Evolutionary conservation across 2,797 vertebrate genomes (phyloP).

Genomic region (Sebastes trivittatus): DNA sequence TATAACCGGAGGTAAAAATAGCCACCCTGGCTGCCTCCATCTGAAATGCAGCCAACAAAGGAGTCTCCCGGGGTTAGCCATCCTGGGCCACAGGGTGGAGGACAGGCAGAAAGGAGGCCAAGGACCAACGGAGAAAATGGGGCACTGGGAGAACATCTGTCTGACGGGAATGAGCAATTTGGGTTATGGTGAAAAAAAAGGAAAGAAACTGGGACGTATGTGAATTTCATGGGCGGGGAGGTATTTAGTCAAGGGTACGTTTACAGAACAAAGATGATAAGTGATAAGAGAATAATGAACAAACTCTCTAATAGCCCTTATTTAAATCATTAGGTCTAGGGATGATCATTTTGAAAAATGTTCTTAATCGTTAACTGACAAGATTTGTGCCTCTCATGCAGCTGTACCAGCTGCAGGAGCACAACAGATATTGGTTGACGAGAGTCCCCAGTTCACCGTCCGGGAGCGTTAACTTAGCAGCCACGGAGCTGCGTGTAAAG

Average conservation of each 20-base stretch:
- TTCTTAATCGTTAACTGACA: too few relatives aligned
- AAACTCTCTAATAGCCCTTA: too few relatives aligned
- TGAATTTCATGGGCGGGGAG: background rate
- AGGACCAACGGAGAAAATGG: constrained; percentile 49
- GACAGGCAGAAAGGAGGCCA: constrained; percentile 31
- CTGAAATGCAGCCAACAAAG: constrained; percentile 57
- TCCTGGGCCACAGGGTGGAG: constrained; percentile 26
- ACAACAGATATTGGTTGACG: too few relatives aligned
- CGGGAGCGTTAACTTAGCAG: too few relatives aligned
- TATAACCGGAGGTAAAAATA: constrained; percentile 67
- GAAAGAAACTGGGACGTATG: background rate
- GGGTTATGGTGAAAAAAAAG: constrained; percentile 16
- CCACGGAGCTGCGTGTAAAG: accelerated
- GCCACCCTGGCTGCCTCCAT: constrained; percentile 18
- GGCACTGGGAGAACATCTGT: constrained; percentile 59
- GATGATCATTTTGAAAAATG: too few relatives aligned
- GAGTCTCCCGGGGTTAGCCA: constrained; percentile 47
- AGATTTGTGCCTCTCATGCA: too few relatives aligned
- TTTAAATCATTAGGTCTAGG: too few relatives aligned
- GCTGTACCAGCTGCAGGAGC: too few relatives aligned
- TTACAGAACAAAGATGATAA: background rate
- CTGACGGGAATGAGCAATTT: constrained; percentile 11
- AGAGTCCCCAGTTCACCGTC: too few relatives aligned
- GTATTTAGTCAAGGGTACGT: background rate
- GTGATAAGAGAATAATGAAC: background rate